phyloP scores from a whole-genome alignment of 2,888 invertebrate genomes.

The Myathropa florea region DNA sequence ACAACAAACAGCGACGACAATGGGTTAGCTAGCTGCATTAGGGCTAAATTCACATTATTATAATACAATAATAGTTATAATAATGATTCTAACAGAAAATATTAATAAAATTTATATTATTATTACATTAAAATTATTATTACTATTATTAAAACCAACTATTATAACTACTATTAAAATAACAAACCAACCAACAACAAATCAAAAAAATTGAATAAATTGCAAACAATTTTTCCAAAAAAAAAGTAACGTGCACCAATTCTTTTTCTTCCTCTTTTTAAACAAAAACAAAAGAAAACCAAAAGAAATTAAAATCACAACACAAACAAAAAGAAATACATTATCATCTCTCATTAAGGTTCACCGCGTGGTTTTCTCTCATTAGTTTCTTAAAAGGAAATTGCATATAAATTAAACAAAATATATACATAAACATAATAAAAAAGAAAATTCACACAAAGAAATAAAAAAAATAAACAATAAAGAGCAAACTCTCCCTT shows the following conservation, averaged over 20 bases:
- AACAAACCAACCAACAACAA: constrained; percentile 59
- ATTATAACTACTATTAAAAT: constrained; percentile 71
- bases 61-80: constrained; percentile 69
- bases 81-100: constrained; percentile 62
- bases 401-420: constrained; percentile 44
- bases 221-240: constrained; percentile 49
- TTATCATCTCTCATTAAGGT: constrained; percentile 33
- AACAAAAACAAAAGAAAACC: constrained; percentile 10
- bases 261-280: constrained; percentile 53
- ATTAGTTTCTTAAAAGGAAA: constrained; percentile 62
- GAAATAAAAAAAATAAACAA: constrained; percentile 65
- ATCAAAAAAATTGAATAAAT: constrained; percentile 61
- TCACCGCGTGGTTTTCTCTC: constrained; percentile 65
- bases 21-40: constrained; percentile 77
- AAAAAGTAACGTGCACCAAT: constrained; percentile 65
- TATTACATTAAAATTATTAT: constrained; percentile 74
- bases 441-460: constrained; percentile 61
- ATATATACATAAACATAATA: constrained; percentile 39
- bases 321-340: constrained; percentile 16
- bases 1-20: constrained; percentile 77
- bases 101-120: constrained; percentile 74
- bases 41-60: constrained; percentile 69
- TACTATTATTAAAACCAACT: constrained; percentile 72
- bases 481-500: constrained; percentile 59
- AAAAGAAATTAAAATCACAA: constrained; percentile 30